Conservation (phyloP, 2,888 invertebrate genomes). For the Branchinecta sandiegonensis region DNA sequence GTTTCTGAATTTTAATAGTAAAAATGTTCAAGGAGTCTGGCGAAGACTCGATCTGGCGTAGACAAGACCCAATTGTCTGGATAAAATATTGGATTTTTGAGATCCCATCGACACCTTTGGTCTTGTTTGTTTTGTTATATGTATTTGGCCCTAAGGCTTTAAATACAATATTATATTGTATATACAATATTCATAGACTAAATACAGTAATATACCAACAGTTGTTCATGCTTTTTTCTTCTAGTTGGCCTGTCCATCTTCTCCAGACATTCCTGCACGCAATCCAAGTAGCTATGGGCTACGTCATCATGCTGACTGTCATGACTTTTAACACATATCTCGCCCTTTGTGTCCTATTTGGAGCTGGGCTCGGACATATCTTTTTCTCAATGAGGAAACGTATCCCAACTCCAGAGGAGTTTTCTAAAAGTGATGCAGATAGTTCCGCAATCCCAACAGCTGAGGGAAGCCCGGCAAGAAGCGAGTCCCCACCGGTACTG, state of each 20-base stretch:
- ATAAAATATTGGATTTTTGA: too few relatives aligned
- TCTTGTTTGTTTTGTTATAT: too few relatives aligned
- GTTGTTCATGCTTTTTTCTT: conserved; percentile 17
- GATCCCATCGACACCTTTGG: too few relatives aligned
- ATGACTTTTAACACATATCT: conserved; percentile 28
- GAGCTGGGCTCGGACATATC: conserved; percentile 25
- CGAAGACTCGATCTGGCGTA: too few relatives aligned
- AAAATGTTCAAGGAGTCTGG: too few relatives aligned
- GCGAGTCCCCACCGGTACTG: not conserved
- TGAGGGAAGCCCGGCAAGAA: not conserved
- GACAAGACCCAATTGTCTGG: too few relatives aligned
- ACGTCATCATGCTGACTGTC: conserved; percentile 27
- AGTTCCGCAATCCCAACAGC: not conserved
- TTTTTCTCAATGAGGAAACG: conserved; percentile 20
- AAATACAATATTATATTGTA: too few relatives aligned
- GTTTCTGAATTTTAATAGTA: too few relatives aligned
- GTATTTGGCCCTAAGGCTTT: too few relatives aligned
- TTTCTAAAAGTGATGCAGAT: not conserved
- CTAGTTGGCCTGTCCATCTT: conserved; percentile 19
- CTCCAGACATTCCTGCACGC: conserved; percentile 26
- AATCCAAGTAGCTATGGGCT: conserved; percentile 26
- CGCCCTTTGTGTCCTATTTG: conserved; percentile 25
- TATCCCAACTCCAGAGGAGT: not conserved
- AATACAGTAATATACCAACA: not conserved
- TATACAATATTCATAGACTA: too few relatives aligned